Conservation (phyloP, 2,113 vertebrate genomes). For the Maccullochella peelii region DNA sequence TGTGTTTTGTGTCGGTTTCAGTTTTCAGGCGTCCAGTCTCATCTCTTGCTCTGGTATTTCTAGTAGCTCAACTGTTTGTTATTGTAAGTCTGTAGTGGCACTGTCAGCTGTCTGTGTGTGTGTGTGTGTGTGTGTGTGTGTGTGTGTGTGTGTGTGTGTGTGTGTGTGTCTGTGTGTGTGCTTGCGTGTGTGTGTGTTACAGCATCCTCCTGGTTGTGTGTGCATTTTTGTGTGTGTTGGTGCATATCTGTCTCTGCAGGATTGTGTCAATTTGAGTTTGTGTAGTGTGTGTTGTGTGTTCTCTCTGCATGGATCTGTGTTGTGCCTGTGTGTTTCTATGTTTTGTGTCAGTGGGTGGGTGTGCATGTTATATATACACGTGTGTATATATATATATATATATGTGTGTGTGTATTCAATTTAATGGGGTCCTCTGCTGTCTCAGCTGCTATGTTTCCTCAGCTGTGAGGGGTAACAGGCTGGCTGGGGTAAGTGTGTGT, state of each 20-base stretch:
- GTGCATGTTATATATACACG: conserved; percentile 9
- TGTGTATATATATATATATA: no score
- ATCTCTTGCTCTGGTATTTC: conserved; percentile 75
- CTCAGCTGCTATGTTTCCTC: conserved; percentile 78
- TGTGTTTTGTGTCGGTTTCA: conserved; percentile 66
- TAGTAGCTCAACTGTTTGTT: conserved; percentile 82
- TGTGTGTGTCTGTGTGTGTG: conserved; percentile 50
- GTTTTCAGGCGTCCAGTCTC: conserved; percentile 61
- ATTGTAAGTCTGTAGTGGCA: conserved; percentile 68
- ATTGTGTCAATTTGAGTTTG: conserved; percentile 36
- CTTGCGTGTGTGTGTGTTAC: conserved; percentile 32
- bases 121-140: conserved; percentile 47
- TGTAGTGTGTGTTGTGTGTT: conserved; percentile 49
- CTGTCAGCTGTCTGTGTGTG: conserved; percentile 78
- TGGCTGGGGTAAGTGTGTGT: not conserved
- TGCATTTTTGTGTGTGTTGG: conserved; percentile 47
- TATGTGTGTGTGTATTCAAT: conserved; percentile 24
- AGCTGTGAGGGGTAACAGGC: conserved; percentile 66
- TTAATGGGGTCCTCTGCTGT: conserved; percentile 62
- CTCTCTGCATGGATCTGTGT: conserved; percentile 16
- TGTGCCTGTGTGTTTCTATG: conserved; percentile 30
- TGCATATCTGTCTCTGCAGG: conserved; percentile 39
- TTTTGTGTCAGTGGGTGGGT: conserved; percentile 29
- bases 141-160: conserved; percentile 36
- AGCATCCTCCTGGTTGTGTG: conserved; percentile 33